A percentile compares a stretch with the other conserved stretches of the same genome.
Evolutionary conservation across 2,888 invertebrate species (phyloP).

Genomic region (Amblyteles armatorius): DNA sequence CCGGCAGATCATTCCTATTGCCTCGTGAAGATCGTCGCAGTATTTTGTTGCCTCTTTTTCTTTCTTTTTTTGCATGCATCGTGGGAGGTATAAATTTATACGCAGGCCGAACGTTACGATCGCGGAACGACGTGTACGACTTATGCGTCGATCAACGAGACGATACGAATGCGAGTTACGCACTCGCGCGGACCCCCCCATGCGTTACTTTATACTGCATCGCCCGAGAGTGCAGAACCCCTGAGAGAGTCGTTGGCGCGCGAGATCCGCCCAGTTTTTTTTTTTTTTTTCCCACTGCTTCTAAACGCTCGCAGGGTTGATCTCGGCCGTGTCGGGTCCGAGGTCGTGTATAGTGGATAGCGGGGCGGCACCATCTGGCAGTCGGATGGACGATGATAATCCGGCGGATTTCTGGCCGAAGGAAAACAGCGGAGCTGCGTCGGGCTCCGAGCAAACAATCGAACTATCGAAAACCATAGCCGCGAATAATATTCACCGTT

Average conservation of each 20-base stretch:
- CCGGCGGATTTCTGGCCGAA: conserved; percentile 9
- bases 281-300: conserved; percentile 4
- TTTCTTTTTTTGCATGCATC: conserved; percentile 63
- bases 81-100: conserved; percentile 50
- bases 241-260: conserved; percentile 75
- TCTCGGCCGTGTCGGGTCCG: conserved; percentile 49
- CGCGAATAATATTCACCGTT: background rate
- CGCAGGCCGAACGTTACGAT: conserved; percentile 48
- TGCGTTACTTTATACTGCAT: conserved; percentile 43
- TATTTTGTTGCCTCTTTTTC: background rate
- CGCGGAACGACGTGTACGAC: conserved; percentile 45
- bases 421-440: conserved; percentile 20
- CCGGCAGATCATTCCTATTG: conserved; percentile 32
- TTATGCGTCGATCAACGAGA: conserved; percentile 49
- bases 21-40: conserved; percentile 35
- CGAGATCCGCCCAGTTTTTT: conserved; percentile 61
- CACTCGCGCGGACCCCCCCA: conserved; percentile 14
- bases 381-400: conserved; percentile 42
- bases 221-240: conserved; percentile 67
- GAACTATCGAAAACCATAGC: background rate
- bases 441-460: conserved; percentile 15
- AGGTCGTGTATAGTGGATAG: conserved; percentile 10
- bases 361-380: conserved; percentile 63
- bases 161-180: conserved; percentile 47
- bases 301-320: conserved; percentile 57